Conservation (phyloP, 2,797 vertebrate species). For the Rhinoraja longicauda region DNA sequence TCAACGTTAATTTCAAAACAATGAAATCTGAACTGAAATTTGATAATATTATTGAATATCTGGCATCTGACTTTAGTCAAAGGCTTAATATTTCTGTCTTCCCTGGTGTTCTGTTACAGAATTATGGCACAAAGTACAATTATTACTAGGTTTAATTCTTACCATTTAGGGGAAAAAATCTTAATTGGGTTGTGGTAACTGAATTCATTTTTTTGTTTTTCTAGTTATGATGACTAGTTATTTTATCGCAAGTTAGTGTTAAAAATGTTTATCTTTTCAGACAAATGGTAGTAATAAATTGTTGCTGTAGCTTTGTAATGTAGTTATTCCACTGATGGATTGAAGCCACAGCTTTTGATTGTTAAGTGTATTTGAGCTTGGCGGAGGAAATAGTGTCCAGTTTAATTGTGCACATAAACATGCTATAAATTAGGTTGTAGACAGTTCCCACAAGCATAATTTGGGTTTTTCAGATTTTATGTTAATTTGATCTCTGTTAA, state of each 20-base stretch:
- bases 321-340: neutral
- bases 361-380: neutral
- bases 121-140: neutral
- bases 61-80: neutral
- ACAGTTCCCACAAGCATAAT: neutral
- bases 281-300: neutral
- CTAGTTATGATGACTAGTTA: neutral
- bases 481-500: neutral
- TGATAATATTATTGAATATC: neutral
- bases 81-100: neutral
- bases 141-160: neutral
- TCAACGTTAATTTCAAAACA: neutral
- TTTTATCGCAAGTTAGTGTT: neutral
- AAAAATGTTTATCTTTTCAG: neutral
- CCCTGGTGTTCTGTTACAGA: neutral
- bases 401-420: neutral
- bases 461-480: neutral
- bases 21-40: neutral
- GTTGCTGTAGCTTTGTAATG: neutral
- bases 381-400: neutral
- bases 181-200: neutral
- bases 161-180: neutral
- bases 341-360: neutral
- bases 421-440: neutral
- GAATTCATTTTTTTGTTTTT: neutral